Evolutionary conservation across 2,888 invertebrate genomes (phyloP), one percentile per base, ranked within the genome.

Genomic region (Lutraria lutraria): DNA sequence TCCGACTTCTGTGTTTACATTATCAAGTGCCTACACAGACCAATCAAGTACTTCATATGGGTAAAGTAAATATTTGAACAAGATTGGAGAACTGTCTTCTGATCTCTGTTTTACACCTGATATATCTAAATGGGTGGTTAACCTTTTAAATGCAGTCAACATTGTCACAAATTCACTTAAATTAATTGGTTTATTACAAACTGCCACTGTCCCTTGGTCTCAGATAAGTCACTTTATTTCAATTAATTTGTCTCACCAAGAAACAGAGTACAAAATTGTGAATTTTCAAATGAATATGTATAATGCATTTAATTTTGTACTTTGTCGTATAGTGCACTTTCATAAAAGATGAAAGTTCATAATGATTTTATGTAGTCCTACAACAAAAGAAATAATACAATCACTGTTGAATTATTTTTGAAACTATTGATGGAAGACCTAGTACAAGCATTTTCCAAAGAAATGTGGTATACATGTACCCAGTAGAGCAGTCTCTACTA

Each of bases 51-150:
- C 82, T 83, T 86, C 82, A 83, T 53, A 86, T 84, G n/a, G 86
- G 63, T 31, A 84, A 86, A 63, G 80, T 83, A 83, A 89, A 89
- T 89, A 89, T 86, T 86, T 89, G 81, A 83, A 34, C 31, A 53
- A 31, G 83, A 86, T 83, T 53, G 83, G 34, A 84, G 34, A 53
- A 72, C 21, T 25, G 72, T 76, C 25, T 52, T 25, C 52, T 81
- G 72, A 84, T 31, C 54, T 29, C 68, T 63, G 52, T 81, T 52
- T 34, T 84, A 68, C 25, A n/a, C 79, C 12, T 52, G 15, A 53
- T 43, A 80, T 81, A 25, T 52, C 31, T 68, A 15, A 53, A 87
- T 82, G 82, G 29, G 63, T 52, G 25, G 76, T 54, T 72, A 83
- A 82, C 76, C 25, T 83, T 21, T 53, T 29, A 31, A 83, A 83